These are phyloP conservation scores for Chunga burmeisteri DNA, from an alignment of 2,113 vertebrate species.

Conservation along the genomic window DNA sequence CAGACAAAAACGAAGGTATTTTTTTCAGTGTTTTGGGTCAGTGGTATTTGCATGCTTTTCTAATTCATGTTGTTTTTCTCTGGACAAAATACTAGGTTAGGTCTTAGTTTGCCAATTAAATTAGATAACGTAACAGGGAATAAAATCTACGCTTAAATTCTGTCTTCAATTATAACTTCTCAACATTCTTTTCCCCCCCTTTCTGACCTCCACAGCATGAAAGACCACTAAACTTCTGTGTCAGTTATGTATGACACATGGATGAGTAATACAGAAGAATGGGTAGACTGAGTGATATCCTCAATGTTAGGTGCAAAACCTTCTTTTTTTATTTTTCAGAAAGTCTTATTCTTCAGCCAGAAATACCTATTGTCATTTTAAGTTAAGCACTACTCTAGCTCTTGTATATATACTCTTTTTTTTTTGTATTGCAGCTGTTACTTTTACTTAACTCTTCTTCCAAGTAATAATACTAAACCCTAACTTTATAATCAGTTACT, in stretches of 20 bases:
- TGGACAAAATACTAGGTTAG: slow-evolving; percentile 56
- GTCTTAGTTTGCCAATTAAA: slow-evolving; percentile 43
- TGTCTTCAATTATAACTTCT: slow-evolving; percentile 41
- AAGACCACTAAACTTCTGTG: background rate
- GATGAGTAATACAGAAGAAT: background rate
- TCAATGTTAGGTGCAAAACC: background rate
- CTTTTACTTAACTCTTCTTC: background rate
- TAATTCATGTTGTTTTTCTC: slow-evolving; percentile 76
- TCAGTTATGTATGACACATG: background rate
- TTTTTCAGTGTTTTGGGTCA: slow-evolving; percentile 79
- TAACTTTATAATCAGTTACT: background rate
- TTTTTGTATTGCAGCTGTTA: background rate
- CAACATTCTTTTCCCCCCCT: slow-evolving; percentile 54
- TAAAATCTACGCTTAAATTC: background rate
- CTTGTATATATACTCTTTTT: background rate
- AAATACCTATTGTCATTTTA: background rate
- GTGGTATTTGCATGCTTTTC: slow-evolving; percentile 80
- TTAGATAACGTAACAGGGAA: background rate
- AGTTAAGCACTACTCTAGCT: background rate
- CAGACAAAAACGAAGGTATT: slow-evolving; percentile 98
- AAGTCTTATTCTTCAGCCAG: background rate
- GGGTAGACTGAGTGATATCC: background rate
- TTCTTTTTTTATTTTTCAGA: background rate
- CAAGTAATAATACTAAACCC: background rate
- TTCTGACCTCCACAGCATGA: background rate